Percentiles rank a stretch among this genome's conserved stretches.
Conservation (phyloP, 2,888 invertebrate species). For the Antheraea assamensis region DNA sequence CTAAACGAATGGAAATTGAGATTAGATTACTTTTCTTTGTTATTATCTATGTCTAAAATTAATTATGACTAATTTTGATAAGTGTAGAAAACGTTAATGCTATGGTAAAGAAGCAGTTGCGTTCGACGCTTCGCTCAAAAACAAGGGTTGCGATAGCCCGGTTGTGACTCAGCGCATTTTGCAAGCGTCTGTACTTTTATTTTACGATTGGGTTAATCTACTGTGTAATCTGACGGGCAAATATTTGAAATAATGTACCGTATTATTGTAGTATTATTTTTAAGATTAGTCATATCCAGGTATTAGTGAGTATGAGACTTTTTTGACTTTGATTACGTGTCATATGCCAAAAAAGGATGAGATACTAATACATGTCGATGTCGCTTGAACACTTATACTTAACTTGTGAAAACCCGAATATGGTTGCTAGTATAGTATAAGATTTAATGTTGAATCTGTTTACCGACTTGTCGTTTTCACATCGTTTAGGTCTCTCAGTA, state of each 20-base stretch:
- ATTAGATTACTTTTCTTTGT: no score
- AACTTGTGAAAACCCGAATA: no score
- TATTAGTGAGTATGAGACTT: neutral
- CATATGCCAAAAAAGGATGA: no score
- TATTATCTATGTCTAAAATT: neutral
- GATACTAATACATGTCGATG: no score
- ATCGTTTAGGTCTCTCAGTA: no score
- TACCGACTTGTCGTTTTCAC: no score
- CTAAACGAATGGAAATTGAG: no score
- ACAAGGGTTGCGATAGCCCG: slow-evolving; percentile 36
- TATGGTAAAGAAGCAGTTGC: slow-evolving; percentile 15
- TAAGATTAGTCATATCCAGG: neutral
- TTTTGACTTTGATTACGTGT: neutral
- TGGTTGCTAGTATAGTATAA: no score
- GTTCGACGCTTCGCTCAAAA: slow-evolving; percentile 23
- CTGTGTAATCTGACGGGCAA: neutral
- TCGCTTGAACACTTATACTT: no score
- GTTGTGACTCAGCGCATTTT: slow-evolving; percentile 60
- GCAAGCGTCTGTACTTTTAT: slow-evolving; percentile 45
- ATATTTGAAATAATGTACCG: neutral
- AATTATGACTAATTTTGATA: neutral
- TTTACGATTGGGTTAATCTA: neutral
- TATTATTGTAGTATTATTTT: neutral
- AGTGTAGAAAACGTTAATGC: neutral
- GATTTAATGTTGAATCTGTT: no score